Evolutionary conservation across 2,888 invertebrate species (phyloP), one percentile per base, ranked within the genome.

Genomic region (Aplocera efformata): DNA sequence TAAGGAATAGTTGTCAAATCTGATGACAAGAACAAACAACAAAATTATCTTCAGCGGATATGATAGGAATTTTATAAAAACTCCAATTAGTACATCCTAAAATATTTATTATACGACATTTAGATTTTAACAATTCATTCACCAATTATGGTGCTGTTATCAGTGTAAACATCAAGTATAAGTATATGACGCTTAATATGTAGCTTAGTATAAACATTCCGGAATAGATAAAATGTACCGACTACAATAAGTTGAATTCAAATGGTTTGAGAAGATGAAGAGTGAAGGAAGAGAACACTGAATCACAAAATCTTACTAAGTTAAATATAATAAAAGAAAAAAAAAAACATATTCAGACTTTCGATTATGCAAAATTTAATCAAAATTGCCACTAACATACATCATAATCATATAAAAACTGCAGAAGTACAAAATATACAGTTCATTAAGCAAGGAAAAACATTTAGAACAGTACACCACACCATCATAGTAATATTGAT

Each of bases 91-190:
- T 62, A 17, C 13, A 17, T 69, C 68, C 72, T 76, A 76, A 77
- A 74, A 68, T 74, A 79, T 79, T 78, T 77, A 76, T 72, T 78
- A 71, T 60, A 73, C 74, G 65, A 72, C 60, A 63, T 70, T 71
- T 71, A 70, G 67, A 53, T 61, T 74, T 60, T 72, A 79, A 81
- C 75, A 78, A 78, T 76, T 75, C 77, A 74, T 63, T 70, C 66
- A 79, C 72, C 70, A 49, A 44, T 33, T 70, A 63, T 63, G 74
- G 72, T 74, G 73, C 66, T 67, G 65, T 65, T 65, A 61, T 63
- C 57, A 61, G 62, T 67, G 59, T 63, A 68, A 68, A 72, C 63
- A 63, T 43, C 42, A 33, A 37, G 8, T 10, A 6, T 33, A 40
- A 27, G 28, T 36, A 32, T 17, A 17, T 17, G 5, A n/a, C n/a